A percentile compares a stretch with the other conserved stretches of the same genome.
phyloP scores from a whole-genome alignment of 2,888 invertebrate species.

The Cerceris ruficornis region DNA sequence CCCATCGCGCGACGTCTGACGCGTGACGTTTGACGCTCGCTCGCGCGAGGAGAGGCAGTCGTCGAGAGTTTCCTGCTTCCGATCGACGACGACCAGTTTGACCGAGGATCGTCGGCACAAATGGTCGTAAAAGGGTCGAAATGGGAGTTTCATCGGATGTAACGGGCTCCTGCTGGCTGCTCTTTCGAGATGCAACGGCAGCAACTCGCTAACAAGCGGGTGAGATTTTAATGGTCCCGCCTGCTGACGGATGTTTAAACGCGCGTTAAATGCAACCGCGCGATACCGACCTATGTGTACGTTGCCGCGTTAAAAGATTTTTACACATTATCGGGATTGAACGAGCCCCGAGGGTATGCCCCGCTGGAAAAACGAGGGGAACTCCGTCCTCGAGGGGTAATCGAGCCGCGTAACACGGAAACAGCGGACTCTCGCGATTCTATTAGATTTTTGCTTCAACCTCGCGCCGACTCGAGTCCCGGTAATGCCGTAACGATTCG shows the following conservation, averaged over 20 bases:
- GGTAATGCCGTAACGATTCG: slow-evolving; percentile 18
- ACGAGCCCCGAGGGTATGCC: background rate
- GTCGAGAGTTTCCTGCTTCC: background rate
- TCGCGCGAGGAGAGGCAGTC: background rate
- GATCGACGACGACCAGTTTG: background rate
- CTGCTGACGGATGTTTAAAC: slow-evolving; percentile 64
- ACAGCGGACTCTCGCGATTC: background rate
- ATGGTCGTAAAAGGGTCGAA: slow-evolving; percentile 32
- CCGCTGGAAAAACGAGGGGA: background rate
- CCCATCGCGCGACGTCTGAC: background rate
- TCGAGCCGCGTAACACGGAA: background rate
- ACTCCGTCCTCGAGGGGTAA: background rate
- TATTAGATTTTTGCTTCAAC: no score
- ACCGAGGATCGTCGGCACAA: no score
- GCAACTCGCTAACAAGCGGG: slow-evolving; percentile 61
- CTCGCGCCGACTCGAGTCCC: no score
- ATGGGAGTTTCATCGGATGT: slow-evolving; percentile 37
- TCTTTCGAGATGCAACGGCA: slow-evolving; percentile 38
- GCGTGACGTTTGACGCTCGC: background rate
- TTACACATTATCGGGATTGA: background rate
- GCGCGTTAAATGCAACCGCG: slow-evolving; percentile 55
- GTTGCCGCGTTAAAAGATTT: slow-evolving; percentile 24
- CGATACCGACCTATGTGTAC: slow-evolving; percentile 28
- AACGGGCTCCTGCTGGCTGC: slow-evolving; percentile 21
- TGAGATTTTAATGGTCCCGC: slow-evolving; percentile 64